A percentile compares a stretch with the other conserved stretches of the same genome.
Evolutionary conservation across 2,113 vertebrate species (phyloP).

Genomic region (Melanotaenia duboulayi): DNA sequence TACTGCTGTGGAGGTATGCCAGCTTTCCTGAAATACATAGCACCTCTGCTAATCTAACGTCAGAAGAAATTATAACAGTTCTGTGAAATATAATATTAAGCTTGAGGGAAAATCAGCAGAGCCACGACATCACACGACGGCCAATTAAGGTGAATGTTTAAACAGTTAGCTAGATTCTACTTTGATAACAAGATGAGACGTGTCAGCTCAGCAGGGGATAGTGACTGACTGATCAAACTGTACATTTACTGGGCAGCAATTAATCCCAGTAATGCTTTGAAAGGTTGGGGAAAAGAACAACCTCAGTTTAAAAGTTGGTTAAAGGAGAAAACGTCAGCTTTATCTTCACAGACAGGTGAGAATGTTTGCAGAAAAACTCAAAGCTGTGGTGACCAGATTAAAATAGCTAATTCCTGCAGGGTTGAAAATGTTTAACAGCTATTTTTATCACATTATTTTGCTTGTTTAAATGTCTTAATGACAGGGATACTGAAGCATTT

Average conservation of each 20-base stretch:
- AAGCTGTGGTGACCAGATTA: not conserved
- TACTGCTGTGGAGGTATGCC: not conserved
- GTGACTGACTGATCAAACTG: constrained; percentile 3
- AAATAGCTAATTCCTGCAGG: not conserved
- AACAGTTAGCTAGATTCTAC: not conserved
- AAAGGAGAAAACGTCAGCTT: not conserved
- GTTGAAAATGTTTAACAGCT: constrained; percentile 2
- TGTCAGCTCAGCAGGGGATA: constrained; percentile 11
- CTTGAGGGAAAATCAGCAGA: not conserved
- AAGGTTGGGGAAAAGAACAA: not conserved
- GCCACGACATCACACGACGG: not conserved
- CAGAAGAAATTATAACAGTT: not conserved
- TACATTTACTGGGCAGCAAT: constrained; percentile 16
- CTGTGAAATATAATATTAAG: constrained; percentile 2
- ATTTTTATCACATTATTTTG: not conserved
- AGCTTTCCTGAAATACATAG: not conserved
- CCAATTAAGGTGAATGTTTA: constrained; percentile 7
- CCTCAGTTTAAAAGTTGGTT: not conserved
- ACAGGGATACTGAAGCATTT: not conserved
- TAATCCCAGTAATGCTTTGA: constrained; percentile 3
- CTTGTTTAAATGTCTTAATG: not conserved
- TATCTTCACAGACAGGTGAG: not conserved
- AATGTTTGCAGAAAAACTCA: not conserved
- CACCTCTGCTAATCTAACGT: not conserved
- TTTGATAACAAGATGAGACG: constrained; percentile 14